Evolutionary conservation across 2,113 vertebrate genomes (phyloP), one percentile per base, ranked within the genome.

Genomic region (Myiopsitta monachus): DNA sequence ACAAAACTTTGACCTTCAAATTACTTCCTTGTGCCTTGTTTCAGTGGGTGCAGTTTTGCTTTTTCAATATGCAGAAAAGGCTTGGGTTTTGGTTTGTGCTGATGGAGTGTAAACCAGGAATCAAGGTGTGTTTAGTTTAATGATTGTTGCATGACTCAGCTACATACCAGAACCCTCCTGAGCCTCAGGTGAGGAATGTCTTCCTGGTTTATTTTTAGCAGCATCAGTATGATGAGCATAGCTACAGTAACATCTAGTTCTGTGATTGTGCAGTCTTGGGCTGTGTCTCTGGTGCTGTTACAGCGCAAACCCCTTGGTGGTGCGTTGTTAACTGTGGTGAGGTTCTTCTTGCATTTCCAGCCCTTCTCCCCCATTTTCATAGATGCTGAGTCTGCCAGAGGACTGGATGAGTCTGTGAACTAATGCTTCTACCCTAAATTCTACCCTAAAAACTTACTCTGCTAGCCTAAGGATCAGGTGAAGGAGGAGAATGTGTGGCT

Each of bases 131-230:
- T 95, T 97, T 93, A 68, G 81, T 88, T 80, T 79, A 82, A 81
- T 84, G 77, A 64, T 79, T 83, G 23, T 78, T 90, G 72, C 24
- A n/a, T 91, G 73, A 91, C 93, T 96, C 95, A 89, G 94, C 87
- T 81, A 52, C 89, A 83, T 97, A 83, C 87, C 87, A 90, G 87
- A 95, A 73, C 49, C 79, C 94, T 96, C 95, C 87, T 73, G 94
- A 83, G 89, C 91, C 69, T 83, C 69, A 92, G 79, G 89, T 94
- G 91, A 92, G 82, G 94, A 96, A 96, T 92, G 82, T 82, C 89
- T 96, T 96, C 86, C 92, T 94, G 59, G 63, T 96, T 96, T 96
- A 95, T 96, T 96, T 97, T 96, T 94, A 94, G 90, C 76, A 72
- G 28, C 30, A 27, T 93, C 15, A 6, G 36, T 81, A 47, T 49